phyloP scores from a whole-genome alignment of 1,140 invertebrate species.

The Oedothorax gibbosus region DNA sequence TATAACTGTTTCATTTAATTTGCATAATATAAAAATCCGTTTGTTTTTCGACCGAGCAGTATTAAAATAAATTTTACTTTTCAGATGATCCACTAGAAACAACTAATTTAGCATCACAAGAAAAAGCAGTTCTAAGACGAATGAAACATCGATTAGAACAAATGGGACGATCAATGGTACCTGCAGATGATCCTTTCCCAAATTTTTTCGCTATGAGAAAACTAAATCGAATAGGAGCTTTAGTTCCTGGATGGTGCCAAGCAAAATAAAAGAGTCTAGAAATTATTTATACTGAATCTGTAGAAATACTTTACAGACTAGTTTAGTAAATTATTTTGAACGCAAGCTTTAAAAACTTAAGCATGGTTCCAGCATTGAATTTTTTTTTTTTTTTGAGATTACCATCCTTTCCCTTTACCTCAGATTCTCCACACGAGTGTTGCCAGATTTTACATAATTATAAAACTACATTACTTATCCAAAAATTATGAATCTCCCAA shows the following conservation, averaged over 20 bases:
- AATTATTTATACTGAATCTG: neutral
- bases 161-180: constrained; percentile 55
- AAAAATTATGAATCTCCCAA: too few species aligned
- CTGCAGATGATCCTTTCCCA: constrained; percentile 53
- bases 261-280: constrained; percentile 33
- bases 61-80: constrained; percentile 1
- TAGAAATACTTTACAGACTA: neutral
- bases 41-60: too few species aligned
- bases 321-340: too few species aligned
- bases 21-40: too few species aligned
- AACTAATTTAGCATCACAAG: constrained; percentile 38
- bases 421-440: too few species aligned
- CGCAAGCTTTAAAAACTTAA: too few species aligned
- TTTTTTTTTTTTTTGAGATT: too few species aligned
- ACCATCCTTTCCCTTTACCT: too few species aligned
- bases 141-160: constrained; percentile 55
- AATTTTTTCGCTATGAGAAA: constrained; percentile 58
- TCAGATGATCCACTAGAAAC: constrained; percentile 46
- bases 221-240: constrained; percentile 28
- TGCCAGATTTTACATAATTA: too few species aligned
- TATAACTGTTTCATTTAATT: too few species aligned
- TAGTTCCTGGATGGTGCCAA: constrained; percentile 53
- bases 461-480: too few species aligned
- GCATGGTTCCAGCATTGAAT: too few species aligned
- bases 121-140: constrained; percentile 23